phyloP scores from a whole-genome alignment of 2,113 vertebrate species.

The Cyanoliseus patagonus region DNA sequence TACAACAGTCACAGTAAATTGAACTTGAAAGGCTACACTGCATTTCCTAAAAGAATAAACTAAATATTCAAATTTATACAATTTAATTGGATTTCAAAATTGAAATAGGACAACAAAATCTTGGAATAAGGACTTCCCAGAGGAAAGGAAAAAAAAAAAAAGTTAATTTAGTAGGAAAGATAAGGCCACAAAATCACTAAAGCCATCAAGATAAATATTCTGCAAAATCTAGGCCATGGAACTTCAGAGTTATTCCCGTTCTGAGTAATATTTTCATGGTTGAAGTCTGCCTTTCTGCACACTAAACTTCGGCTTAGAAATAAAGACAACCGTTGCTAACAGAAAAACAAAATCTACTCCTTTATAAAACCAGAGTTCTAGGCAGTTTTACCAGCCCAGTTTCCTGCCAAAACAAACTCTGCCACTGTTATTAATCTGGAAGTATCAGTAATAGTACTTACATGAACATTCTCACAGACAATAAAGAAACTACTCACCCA shows the following conservation, averaged over 20 bases:
- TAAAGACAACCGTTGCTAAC: background rate
- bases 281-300: background rate
- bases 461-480: background rate
- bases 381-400: background rate
- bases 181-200: background rate
- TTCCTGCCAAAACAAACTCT: background rate
- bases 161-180: background rate
- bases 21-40: rapidly evolving
- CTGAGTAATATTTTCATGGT: background rate
- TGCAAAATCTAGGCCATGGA: background rate
- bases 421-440: background rate
- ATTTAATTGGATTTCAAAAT: background rate
- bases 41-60: background rate
- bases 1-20: background rate
- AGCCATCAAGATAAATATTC: background rate
- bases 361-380: background rate
- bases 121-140: background rate
- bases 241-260: background rate
- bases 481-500: background rate
- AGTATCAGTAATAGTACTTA: background rate
- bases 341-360: background rate
- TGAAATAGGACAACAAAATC: background rate
- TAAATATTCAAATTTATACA: background rate
- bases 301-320: background rate
- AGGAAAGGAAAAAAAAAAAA: rapidly evolving